Conservation (phyloP, 2,888 invertebrate genomes). For the Diarsia dahlii region DNA sequence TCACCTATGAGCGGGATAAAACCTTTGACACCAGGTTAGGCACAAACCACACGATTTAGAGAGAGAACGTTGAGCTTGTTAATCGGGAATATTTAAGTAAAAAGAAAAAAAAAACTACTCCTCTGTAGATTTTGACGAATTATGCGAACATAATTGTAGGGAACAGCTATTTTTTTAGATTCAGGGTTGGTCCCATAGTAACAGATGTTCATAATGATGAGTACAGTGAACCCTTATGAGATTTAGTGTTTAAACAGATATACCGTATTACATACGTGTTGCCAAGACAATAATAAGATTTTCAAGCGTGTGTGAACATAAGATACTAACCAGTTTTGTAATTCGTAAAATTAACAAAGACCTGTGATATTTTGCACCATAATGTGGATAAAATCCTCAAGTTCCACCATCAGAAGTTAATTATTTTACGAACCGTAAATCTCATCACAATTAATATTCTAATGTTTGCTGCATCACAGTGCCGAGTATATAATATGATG, state of each 20-base stretch:
- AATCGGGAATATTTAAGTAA: not conserved
- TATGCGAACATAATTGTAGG: no score
- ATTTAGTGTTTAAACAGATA: no score
- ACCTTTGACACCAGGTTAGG: no score
- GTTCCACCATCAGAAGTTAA: not conserved
- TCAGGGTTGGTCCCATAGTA: no score
- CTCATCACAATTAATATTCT: not conserved
- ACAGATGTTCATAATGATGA: no score
- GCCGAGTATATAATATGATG: not conserved
- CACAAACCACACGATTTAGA: no score
- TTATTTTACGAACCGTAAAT: not conserved
- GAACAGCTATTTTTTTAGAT: no score
- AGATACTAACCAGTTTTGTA: not conserved
- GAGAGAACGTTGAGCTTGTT: not conserved
- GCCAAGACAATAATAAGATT: not conserved
- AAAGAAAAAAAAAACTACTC: no score
- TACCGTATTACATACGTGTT: not conserved
- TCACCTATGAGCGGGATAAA: no score
- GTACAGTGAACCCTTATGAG: no score
- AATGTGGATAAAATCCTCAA: not conserved
- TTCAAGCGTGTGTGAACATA: not conserved
- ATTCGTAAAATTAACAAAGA: not conserved
- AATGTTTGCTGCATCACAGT: not conserved
- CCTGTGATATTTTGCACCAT: not conserved
- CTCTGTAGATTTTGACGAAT: no score